Evolutionary conservation across 1,140 invertebrate genomes (phyloP), one percentile per base, ranked within the genome.

Genomic region (Scaptomyza graminum): DNA sequence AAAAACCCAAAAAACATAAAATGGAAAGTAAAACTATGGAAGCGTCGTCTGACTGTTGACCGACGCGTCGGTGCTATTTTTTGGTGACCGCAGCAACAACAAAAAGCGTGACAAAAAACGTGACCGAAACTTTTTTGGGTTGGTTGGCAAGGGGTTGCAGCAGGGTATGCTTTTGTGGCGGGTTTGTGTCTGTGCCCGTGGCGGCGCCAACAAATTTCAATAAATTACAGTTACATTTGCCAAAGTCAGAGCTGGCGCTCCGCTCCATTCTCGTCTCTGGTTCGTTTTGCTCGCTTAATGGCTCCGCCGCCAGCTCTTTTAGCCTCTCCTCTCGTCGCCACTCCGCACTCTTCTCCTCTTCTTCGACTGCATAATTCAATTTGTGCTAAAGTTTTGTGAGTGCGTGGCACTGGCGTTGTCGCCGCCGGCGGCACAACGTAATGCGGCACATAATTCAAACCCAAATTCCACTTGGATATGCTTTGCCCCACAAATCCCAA

Each of bases 141-240:
- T 9, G 31, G 28, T 31, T 31, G 31, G 31, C 28, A 7, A 28
- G n/a, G n/a, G n/a, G n/a, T n/a, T 22, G 18, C 18, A 3, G 18
- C 18, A 7, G 28, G 28, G 28, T 1, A 28, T 28, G 69, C 74
- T 80, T 82, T 78, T 81, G 78, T 62, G 79, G 79, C 79, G 54
- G 62, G 70, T 52, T 74, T 76, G 81, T 72, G 78, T 81, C 78
- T 87, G 78, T 50, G 72, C 56, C 57, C 44, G 72, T 65, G 73
- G 73, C 68, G 62, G 51, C 63, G 57, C 67, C 76, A 88, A 87
- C 83, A 87, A 88, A 88, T 87, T 87, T 88, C 83, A 88, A 87
- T 87, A 87, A 87, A 87, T 87, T 87, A 87, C 83, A 88, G 78
- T 87, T 88, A 87, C 82, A 87, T 87, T 88, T 82, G 78, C 66